Base-by-base conservation (phyloP, 37 sponge, comb jelly and placozoan genomes). In the Aphrocallistes beatrix region DNA sequence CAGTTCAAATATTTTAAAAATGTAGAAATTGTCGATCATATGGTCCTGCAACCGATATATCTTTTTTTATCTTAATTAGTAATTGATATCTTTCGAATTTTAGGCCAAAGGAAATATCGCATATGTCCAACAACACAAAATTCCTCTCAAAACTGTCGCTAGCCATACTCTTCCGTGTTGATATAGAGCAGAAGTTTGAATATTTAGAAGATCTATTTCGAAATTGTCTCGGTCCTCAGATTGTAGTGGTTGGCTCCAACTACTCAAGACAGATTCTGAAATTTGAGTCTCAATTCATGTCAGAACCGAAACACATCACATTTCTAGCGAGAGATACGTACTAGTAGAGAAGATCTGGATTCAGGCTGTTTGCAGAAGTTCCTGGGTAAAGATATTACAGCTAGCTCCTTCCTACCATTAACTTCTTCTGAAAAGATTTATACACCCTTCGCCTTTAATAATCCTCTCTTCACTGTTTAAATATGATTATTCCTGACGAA, bases 251-350 rank as follows among this genome's bases (percentile, higher is more conserved):
- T 32, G 75, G 75, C 32, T 60, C 75, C n/a, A 60, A 28, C 34
- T 60, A 60, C n/a, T 25, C 75, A 30, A 19, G 75, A 60, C 25
- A 60, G 25, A 60, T 60, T 28, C 75, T 60, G 3, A 60, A 60
- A 19, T 60, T 60, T 30, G 75, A 60, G 21, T 3, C 75, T 21
- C 10, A 60, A 60, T 60, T 32, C n/a, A 60, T 60, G 75, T 60
- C 75, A 60, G 75, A 60, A 60, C 75, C 75, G 6, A 60, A 28
- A 60, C 75, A 60, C 34, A 60, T 60, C 8, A 60, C 75, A 60
- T 60, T 60, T 60, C n/a, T 60, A 60, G 75, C 75, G n/a, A 60
- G 75, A 60, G 75, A 60, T 19, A 60, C 75, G n/a, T 60, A 60
- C 34, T 60, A 28, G n/a, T 30, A 13, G 25, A 60, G 21, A 25